Percentiles rank a stretch among this genome's conserved stretches.
phyloP scores from a whole-genome alignment of 2,888 invertebrate genomes.

The Dexiosoma caninum region DNA sequence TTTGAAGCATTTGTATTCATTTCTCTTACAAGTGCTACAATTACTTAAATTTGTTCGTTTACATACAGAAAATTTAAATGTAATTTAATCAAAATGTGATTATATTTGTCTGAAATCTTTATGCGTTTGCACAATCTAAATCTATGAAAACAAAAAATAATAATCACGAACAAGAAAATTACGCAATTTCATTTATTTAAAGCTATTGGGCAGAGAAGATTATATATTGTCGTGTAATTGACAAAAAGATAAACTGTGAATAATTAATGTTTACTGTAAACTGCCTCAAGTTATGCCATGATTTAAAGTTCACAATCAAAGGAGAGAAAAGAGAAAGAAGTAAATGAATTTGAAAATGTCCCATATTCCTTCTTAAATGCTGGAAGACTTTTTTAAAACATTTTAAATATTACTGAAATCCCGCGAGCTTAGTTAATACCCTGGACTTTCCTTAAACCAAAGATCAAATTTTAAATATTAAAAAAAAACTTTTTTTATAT shows the following conservation, averaged over 20 bases:
- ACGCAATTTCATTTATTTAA: constrained; percentile 1
- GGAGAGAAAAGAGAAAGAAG: too few relatives aligned
- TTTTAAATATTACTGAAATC: too few relatives aligned
- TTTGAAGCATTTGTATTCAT: not conserved
- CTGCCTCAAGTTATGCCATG: not conserved
- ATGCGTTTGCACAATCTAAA: not conserved
- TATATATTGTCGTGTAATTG: not conserved
- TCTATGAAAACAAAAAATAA: too few relatives aligned
- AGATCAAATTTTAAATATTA: too few relatives aligned
- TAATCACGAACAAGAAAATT: not conserved
- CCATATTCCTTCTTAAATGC: too few relatives aligned
- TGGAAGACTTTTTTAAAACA: too few relatives aligned
- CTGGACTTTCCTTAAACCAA: too few relatives aligned
- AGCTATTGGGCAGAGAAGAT: not conserved
- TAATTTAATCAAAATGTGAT: constrained; percentile 10
- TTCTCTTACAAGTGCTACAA: not conserved
- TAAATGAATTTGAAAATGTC: too few relatives aligned
- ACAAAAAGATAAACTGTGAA: not conserved
- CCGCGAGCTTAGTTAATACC: too few relatives aligned
- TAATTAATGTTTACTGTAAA: constrained; percentile 5
- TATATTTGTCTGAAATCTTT: constrained; percentile 25
- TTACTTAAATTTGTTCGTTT: not conserved
- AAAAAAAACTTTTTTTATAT: too few relatives aligned
- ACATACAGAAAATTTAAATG: not conserved
- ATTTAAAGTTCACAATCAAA: too few relatives aligned